A percentile compares a stretch with the other conserved stretches of the same genome.
Evolutionary conservation across 1,140 invertebrate genomes (phyloP).

Genomic region (Pantala flavescens): DNA sequence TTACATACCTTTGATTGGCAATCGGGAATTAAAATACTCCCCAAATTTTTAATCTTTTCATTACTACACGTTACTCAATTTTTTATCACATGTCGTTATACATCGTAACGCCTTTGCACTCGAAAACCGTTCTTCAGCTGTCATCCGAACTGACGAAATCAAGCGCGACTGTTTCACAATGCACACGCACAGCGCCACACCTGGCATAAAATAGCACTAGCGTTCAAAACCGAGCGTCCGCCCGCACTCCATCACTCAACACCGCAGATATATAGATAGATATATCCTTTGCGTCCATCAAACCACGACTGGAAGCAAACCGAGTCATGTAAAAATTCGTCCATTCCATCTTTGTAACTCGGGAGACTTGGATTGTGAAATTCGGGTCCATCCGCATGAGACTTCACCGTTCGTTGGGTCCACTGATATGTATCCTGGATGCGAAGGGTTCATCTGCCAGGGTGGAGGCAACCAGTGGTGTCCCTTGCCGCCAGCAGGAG

Average conservation of each 20-base stretch:
- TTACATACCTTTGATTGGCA: not conserved
- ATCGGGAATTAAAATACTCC: not conserved
- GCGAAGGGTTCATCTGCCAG: not conserved
- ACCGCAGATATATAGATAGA: too few relatives aligned
- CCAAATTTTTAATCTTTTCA: not conserved
- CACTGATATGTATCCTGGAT: not conserved
- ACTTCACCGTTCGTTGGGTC: not conserved
- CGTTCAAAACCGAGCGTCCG: too few relatives aligned
- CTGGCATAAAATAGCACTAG: too few relatives aligned
- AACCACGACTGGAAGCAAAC: not conserved
- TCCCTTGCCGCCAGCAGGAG: not conserved
- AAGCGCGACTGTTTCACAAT: not conserved
- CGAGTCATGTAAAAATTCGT: not conserved
- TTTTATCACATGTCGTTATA: not conserved
- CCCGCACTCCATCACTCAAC: too few relatives aligned
- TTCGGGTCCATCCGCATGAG: not conserved
- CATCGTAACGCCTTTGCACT: not conserved
- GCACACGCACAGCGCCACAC: too few relatives aligned
- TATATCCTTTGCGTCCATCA: too few relatives aligned
- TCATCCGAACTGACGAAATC: not conserved
- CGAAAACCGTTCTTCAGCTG: not conserved
- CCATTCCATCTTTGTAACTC: not conserved
- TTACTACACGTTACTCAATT: not conserved
- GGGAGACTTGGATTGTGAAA: not conserved
- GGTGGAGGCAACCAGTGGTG: not conserved